Conservation (phyloP, 1,140 invertebrate species). For the Drosophila lacteicornis region DNA sequence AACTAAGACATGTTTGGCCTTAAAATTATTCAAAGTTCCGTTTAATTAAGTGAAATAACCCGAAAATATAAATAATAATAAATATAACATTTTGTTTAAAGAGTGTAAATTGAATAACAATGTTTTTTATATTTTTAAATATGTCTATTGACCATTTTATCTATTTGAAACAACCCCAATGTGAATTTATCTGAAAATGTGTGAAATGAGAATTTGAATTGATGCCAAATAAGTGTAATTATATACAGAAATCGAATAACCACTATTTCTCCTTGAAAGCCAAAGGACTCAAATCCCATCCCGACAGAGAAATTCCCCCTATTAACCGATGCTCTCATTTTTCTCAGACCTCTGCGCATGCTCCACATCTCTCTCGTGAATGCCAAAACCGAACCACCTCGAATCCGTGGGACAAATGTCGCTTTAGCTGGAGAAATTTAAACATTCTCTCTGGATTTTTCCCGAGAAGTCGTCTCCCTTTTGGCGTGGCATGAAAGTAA, state of each 20-base stretch:
- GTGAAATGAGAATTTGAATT: too few species aligned
- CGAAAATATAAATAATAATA: too few species aligned
- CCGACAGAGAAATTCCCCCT: slow-evolving; percentile 15
- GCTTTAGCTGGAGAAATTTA: slow-evolving; percentile 16
- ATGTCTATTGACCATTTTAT: too few species aligned
- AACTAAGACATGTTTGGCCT: too few species aligned
- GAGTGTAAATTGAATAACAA: too few species aligned
- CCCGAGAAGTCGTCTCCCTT: neutral
- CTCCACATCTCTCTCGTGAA: slow-evolving; percentile 3
- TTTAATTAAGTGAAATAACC: too few species aligned
- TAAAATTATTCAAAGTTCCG: too few species aligned
- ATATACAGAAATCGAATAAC: neutral
- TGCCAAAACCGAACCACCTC: slow-evolving; percentile 49
- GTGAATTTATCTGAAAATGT: neutral
- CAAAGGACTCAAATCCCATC: neutral
- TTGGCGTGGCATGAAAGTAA: slow-evolving; percentile 49
- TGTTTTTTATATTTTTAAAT: too few species aligned
- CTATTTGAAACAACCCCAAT: too few species aligned
- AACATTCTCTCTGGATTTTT: slow-evolving; percentile 6
- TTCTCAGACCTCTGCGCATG: neutral
- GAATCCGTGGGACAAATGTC: slow-evolving; percentile 43
- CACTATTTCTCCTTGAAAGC: slow-evolving; percentile 1
- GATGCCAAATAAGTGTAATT: neutral
- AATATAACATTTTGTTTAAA: too few species aligned
- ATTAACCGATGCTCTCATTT: slow-evolving; percentile 1